Percentiles rank a stretch among this genome's conserved stretches.
phyloP scores from a whole-genome alignment of 2,888 invertebrate species.

The Eudasyphora cyanicolor region DNA sequence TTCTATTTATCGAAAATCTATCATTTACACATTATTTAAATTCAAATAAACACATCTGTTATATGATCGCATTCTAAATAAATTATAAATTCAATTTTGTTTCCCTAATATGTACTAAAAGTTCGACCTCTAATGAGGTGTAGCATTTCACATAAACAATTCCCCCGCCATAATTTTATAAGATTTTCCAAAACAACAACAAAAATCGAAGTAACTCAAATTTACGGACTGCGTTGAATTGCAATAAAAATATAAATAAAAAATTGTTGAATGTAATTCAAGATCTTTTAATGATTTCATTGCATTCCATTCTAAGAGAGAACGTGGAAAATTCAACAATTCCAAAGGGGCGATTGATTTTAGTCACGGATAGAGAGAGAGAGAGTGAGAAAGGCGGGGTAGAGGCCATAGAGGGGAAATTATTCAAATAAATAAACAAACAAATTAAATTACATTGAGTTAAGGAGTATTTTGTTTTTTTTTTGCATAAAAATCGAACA shows the following conservation, averaged over 20 bases:
- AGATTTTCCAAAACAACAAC: background rate
- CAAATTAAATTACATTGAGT: conserved; percentile 48
- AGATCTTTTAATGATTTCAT: conserved; percentile 46
- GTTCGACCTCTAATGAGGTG: too few species aligned
- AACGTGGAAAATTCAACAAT: background rate
- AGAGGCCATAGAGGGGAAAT: conserved; percentile 34
- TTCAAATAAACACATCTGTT: too few species aligned
- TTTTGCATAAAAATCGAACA: conserved; percentile 29
- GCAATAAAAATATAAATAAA: background rate
- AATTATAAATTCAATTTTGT: too few species aligned
- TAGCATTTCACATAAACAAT: background rate
- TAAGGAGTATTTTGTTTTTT: conserved; percentile 38
- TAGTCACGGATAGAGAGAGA: background rate
- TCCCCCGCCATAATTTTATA: too few species aligned
- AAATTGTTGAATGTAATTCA: conserved; percentile 23
- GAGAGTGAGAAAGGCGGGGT: conserved; percentile 45
- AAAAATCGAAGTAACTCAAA: background rate
- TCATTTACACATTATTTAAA: too few species aligned
- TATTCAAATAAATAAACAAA: conserved; percentile 38
- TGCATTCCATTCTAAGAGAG: conserved; percentile 40
- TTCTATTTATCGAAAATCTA: too few species aligned
- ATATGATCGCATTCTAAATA: too few species aligned
- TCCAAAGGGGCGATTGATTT: background rate
- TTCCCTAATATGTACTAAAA: too few species aligned
- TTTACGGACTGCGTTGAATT: background rate